These are phyloP conservation scores for Alviniconcha marisindica DNA, from an alignment of 1,140 invertebrate genomes.

Conservation along the genomic window DNA sequence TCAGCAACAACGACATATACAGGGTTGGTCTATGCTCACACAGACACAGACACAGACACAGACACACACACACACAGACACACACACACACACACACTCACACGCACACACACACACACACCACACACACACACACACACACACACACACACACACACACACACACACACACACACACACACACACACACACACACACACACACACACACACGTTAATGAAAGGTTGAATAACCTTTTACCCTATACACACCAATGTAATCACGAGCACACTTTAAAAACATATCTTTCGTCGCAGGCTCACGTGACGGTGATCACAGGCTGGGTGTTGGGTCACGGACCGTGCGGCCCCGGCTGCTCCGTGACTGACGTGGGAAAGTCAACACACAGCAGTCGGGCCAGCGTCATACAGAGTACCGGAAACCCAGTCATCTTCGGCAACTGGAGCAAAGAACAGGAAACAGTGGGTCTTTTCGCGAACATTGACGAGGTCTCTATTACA, in stretches of 20 bases:
- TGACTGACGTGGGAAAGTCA: neutral
- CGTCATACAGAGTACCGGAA: neutral
- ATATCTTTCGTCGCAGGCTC: neutral
- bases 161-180: neutral
- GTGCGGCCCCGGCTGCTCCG: neutral
- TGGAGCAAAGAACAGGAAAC: neutral
- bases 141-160: neutral
- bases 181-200: neutral
- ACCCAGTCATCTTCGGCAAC: slow-evolving; percentile 24
- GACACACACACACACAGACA: neutral
- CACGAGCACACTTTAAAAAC: too few species aligned
- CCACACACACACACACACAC: neutral
- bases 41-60: too few species aligned
- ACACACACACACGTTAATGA: neutral
- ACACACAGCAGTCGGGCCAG: neutral
- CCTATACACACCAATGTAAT: too few species aligned
- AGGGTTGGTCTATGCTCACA: neutral
- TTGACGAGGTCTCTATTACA: neutral
- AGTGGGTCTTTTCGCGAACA: neutral
- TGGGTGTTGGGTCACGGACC: slow-evolving; percentile 18
- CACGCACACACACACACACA: neutral
- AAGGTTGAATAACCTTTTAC: too few species aligned
- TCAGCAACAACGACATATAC: neutral
- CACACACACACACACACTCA: neutral
- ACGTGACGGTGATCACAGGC: slow-evolving; percentile 13